Percentiles rank a stretch among this genome's conserved stretches.
phyloP scores from a whole-genome alignment of 2,888 invertebrate genomes.

The Platypus cylindrus region DNA sequence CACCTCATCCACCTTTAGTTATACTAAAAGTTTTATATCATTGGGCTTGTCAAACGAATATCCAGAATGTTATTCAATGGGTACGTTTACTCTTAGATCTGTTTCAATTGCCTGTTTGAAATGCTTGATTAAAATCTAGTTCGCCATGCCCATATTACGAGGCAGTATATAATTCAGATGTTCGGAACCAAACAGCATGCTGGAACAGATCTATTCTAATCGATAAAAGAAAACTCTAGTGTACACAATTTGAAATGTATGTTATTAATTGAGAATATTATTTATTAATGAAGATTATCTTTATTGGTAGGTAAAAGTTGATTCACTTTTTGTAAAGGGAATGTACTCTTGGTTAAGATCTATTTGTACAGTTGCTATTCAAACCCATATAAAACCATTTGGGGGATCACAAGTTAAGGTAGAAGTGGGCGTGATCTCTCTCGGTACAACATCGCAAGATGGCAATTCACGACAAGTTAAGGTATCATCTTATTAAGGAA shows the following conservation, averaged over 20 bases:
- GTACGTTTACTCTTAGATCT: no score
- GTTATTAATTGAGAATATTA: no score
- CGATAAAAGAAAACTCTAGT: no score
- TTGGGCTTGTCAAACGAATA: conserved; percentile 84
- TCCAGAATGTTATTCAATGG: conserved; percentile 81
- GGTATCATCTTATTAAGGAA: conserved; percentile 10
- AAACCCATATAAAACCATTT: conserved; percentile 59
- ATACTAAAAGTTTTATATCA: conserved; percentile 77
- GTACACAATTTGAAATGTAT: no score
- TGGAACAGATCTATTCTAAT: no score
- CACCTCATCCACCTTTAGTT: conserved; percentile 71
- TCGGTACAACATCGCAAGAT: conserved; percentile 73
- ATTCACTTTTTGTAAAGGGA: conserved; percentile 53
- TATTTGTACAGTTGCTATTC: conserved; percentile 66
- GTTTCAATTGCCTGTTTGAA: no score
- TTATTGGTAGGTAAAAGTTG: conserved; percentile 53
- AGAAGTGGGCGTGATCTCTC: conserved; percentile 72
- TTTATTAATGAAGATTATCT: no score
- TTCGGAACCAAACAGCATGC: no score
- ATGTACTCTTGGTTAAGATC: conserved; percentile 62
- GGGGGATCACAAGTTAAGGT: conserved; percentile 61
- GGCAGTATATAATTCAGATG: no score
- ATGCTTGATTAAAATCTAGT: no score
- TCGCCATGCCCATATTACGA: no score
- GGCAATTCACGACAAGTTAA: conserved; percentile 56